These are phyloP conservation scores for Aphis gossypii DNA, from an alignment of 1,140 invertebrate species.

Conservation along the genomic window DNA sequence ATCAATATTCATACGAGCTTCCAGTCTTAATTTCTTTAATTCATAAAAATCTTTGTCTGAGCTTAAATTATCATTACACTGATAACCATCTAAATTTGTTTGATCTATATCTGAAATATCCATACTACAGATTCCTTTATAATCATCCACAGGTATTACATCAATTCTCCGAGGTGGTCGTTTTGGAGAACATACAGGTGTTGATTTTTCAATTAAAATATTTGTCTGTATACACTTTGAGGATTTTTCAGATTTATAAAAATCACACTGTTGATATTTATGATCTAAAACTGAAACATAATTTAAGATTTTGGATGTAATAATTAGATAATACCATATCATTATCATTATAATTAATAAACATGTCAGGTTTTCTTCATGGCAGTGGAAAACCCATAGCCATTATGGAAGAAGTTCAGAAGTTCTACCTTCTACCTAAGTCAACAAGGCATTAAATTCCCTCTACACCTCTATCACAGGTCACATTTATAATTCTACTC, in stretches of 20 bases:
- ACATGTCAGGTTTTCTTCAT: too few species aligned
- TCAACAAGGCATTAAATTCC: too few species aligned
- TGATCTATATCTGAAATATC: neutral
- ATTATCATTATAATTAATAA: too few species aligned
- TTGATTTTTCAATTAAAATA: neutral
- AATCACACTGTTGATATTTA: conserved; percentile 42
- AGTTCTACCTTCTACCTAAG: too few species aligned
- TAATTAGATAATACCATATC: neutral
- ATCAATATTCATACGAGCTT: conserved; percentile 5
- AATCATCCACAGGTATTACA: neutral
- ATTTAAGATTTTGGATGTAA: neutral
- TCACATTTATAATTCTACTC: too few species aligned
- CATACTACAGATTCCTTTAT: neutral
- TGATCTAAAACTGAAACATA: conserved; percentile 22
- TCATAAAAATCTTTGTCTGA: conserved; percentile 37
- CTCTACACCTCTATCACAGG: too few species aligned
- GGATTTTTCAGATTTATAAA: neutral
- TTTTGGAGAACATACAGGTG: neutral
- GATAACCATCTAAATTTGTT: neutral
- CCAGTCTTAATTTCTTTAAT: conserved; percentile 20
- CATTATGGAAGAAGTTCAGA: too few species aligned
- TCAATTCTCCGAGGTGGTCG: neutral
- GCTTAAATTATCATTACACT: neutral
- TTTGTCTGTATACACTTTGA: conserved; percentile 39
- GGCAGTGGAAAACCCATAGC: too few species aligned